Conservation (phyloP, 2,797 vertebrate species). For the Paramormyrops hopkinsi region DNA sequence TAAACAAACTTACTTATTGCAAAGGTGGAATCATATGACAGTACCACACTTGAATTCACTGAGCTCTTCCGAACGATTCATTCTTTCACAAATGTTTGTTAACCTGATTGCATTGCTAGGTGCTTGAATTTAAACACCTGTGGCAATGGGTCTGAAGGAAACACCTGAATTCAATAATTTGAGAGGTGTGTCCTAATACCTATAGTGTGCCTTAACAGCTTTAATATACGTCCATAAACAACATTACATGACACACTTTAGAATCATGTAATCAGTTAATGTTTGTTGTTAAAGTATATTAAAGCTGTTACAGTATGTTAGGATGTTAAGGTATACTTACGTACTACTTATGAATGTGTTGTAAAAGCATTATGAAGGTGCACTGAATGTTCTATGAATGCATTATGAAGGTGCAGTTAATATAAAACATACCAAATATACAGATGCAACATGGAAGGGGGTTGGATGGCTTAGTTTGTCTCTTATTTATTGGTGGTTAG, state of each 20-base stretch:
- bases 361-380: neutral
- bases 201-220: neutral
- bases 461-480: neutral
- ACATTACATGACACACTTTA: neutral
- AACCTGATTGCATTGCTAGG: neutral
- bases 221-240: neutral
- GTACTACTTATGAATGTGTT: too few relatives aligned
- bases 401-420: neutral
- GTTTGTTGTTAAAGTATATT: neutral
- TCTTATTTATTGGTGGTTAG: neutral
- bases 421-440: neutral
- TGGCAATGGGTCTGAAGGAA: neutral
- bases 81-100: neutral
- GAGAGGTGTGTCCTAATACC: neutral
- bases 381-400: neutral
- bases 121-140: neutral
- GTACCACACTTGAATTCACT: neutral
- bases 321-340: neutral
- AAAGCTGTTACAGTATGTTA: neutral
- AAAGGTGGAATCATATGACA: neutral
- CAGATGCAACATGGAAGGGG: neutral
- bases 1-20: neutral
- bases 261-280: neutral
- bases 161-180: neutral
- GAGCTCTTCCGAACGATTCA: neutral